Percentiles rank a stretch among this genome's conserved stretches.
Evolutionary conservation across 2,797 vertebrate genomes (phyloP).

Genomic region (Bucorvus abyssinicus): DNA sequence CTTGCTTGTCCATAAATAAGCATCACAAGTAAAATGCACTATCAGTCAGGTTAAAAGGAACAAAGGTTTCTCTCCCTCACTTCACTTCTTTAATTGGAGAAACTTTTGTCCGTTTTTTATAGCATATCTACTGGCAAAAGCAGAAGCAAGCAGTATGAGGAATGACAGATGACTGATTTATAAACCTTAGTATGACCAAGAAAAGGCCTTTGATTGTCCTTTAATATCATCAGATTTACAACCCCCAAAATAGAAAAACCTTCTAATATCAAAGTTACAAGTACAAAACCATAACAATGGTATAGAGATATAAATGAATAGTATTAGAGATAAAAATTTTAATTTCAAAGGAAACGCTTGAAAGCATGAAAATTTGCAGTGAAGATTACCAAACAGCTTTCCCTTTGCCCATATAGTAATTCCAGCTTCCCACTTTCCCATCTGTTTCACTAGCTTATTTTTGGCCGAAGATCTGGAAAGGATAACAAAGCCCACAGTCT

Average conservation of each 20-base stretch:
- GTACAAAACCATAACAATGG: not conserved
- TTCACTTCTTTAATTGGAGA: not conserved
- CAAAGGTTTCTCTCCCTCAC: not conserved
- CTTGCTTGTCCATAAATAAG: not conserved
- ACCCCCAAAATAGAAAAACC: not conserved
- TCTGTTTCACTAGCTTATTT: conserved; percentile 59
- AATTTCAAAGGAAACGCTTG: not conserved
- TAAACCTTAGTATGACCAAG: not conserved
- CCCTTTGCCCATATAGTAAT: conserved; percentile 1
- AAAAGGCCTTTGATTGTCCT: not conserved
- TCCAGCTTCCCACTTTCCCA: conserved; percentile 44
- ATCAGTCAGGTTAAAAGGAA: not conserved
- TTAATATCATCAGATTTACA: not conserved
- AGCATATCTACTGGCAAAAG: not conserved
- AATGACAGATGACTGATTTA: not conserved
- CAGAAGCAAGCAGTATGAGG: not conserved
- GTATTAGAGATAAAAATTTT: not conserved
- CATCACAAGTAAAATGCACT: not conserved
- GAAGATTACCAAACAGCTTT: conserved; percentile 12
- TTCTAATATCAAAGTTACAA: not conserved
- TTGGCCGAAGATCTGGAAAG: conserved; percentile 37
- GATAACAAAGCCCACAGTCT: conserved; percentile 46
- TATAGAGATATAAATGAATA: not conserved
- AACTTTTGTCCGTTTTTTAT: not conserved
- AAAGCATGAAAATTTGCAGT: not conserved